phyloP scores from a whole-genome alignment of 2,888 invertebrate species.

The Pollenia labialis region DNA sequence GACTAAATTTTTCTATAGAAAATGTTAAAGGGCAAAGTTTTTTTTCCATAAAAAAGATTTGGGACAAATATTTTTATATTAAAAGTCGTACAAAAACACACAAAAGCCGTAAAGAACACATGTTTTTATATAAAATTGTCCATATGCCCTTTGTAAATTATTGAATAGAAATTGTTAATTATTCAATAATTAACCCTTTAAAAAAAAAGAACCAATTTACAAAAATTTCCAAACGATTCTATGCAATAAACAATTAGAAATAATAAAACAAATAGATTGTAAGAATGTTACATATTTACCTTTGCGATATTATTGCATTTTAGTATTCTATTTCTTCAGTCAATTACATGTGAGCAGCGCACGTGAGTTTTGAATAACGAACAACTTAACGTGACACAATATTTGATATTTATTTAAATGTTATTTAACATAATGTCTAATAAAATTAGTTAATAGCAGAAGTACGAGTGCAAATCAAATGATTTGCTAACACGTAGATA shows the following conservation, averaged over 20 bases:
- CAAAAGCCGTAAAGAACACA: too few species aligned
- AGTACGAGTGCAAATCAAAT: constrained; percentile 9
- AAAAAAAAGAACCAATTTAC: background rate
- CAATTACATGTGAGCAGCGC: constrained; percentile 67
- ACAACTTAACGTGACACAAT: constrained; percentile 73
- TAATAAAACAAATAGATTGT: background rate
- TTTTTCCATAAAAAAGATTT: too few species aligned
- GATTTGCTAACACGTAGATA: constrained; percentile 25
- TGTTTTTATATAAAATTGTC: too few species aligned
- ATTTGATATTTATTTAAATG: constrained; percentile 32
- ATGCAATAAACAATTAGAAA: background rate
- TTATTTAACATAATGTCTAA: constrained; percentile 21
- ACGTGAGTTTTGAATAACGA: constrained; percentile 71
- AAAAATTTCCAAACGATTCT: constrained; percentile 6
- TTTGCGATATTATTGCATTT: constrained; percentile 14
- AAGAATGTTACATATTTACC: background rate
- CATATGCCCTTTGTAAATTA: too few species aligned
- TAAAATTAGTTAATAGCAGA: constrained; percentile 54
- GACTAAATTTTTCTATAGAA: background rate
- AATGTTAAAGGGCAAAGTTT: background rate
- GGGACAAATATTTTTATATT: too few species aligned
- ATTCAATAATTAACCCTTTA: too few species aligned
- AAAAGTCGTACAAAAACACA: too few species aligned
- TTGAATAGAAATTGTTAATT: too few species aligned
- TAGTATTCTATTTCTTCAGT: background rate